These are phyloP conservation scores for Scalopus aquaticus DNA, from an alignment of 2,113 vertebrate genomes.

Conservation along the genomic window DNA sequence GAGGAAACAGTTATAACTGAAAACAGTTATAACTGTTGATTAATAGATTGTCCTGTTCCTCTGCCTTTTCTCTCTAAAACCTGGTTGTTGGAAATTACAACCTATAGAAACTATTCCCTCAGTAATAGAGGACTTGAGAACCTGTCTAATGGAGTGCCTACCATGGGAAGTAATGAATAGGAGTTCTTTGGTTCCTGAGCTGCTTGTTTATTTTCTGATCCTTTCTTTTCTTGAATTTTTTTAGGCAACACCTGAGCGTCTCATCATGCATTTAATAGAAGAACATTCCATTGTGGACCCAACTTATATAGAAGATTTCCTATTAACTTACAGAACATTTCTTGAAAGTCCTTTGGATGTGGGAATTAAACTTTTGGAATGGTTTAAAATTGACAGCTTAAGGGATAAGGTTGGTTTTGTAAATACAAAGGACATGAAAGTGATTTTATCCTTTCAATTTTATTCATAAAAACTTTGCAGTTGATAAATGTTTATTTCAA, in stretches of 20 bases:
- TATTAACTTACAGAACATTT: conserved; percentile 96
- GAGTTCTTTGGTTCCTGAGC: neutral
- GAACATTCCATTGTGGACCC: conserved; percentile 98
- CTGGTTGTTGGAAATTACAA: neutral
- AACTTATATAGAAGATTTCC: conserved; percentile 98
- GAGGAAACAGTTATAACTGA: neutral
- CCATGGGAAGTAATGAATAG: neutral
- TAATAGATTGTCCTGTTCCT: neutral
- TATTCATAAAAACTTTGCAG: conserved; percentile 14
- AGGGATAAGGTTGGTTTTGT: conserved; percentile 92
- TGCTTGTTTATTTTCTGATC: conserved; percentile 32
- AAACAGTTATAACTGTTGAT: neutral
- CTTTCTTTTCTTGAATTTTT: conserved; percentile 66
- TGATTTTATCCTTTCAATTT: conserved; percentile 48
- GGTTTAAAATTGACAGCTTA: conserved; percentile 94
- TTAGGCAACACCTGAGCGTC: conserved; percentile 94
- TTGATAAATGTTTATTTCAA: conserved; percentile 37
- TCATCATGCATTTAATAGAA: conserved; percentile 98
- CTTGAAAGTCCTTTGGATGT: conserved; percentile 95
- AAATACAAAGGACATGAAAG: neutral
- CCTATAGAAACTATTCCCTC: neutral
- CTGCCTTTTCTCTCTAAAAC: neutral
- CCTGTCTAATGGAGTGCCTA: neutral
- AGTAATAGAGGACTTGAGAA: neutral
- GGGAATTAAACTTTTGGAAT: conserved; percentile 94